Base-by-base conservation (phyloP, 2,888 invertebrate species). In the Melanophora roralis region DNA sequence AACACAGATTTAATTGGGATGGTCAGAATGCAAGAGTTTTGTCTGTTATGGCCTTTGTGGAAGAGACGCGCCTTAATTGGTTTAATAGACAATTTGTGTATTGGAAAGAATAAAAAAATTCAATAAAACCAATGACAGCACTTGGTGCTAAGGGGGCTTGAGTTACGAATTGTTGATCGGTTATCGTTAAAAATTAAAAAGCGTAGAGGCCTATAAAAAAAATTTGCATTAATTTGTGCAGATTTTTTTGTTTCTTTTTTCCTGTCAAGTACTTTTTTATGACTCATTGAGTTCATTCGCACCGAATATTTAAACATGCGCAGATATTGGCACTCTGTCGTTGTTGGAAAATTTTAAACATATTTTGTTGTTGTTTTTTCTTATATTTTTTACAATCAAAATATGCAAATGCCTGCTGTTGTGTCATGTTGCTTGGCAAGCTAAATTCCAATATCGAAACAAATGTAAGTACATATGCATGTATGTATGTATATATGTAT, bases 21-120 rank as follows among this genome's bases (percentile, higher is more conserved):
- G 23, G n/a, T n/a, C n/a, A n/a, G n/a, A n/a, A n/a, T n/a, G n/a
- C n/a, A n/a, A n/a, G n/a, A n/a, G n/a, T n/a, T 14, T 43, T 34
- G 14, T 40, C 21, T 21, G 32, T 45, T 34, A 36, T 45, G 19
- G 12, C 43, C 16, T 27, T 38, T 45, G 19, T 36, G 32, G 19
- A 38, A 3, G 7, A 38, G 64, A 64, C 47, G 60, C 38, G 51
- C 62, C 36, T 78, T 73, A 74, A 78, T 69, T 78, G 73, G 73
- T 53, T 78, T 74, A 68, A 73, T 69, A 43, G 36, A 27, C 14
- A 62, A 55, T 73, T 73, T 45, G 45, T 21, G 34, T 34, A 53
- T 23, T 45, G 14, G 9, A 45, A 36, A 45, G 23, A 40, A n/a
- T 14, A 2, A 51, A 27, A 40, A 12, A 38, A 4, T 60, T 16